Percentiles rank a stretch among this genome's conserved stretches.
These are phyloP conservation scores for Podilymbus podiceps DNA, from an alignment of 2,113 vertebrate species.

Conservation along the genomic window DNA sequence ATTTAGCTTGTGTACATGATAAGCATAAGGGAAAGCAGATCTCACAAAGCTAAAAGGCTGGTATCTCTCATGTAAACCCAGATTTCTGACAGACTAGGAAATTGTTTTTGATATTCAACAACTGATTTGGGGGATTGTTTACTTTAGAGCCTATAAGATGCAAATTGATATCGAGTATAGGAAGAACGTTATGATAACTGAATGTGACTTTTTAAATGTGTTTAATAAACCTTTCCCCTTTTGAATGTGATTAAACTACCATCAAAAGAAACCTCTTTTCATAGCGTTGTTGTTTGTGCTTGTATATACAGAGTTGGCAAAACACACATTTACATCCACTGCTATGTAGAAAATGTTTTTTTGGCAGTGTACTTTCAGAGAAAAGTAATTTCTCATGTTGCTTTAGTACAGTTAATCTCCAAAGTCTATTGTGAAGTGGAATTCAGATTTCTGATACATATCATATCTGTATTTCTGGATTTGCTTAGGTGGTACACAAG, in stretches of 20 bases:
- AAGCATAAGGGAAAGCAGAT: neutral
- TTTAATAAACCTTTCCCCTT: neutral
- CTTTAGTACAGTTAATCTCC: neutral
- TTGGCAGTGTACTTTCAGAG: neutral
- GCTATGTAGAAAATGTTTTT: neutral
- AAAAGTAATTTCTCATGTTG: neutral
- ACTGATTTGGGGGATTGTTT: neutral
- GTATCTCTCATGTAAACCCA: neutral
- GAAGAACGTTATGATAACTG: neutral
- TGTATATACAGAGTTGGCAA: neutral
- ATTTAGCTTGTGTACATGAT: rapidly evolving
- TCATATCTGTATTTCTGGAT: neutral
- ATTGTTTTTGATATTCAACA: neutral
- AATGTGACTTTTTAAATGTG: neutral
- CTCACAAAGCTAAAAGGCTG: neutral
- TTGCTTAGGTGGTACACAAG: neutral
- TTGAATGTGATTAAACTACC: neutral
- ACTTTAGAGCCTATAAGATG: neutral
- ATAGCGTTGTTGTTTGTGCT: neutral
- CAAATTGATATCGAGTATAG: neutral
- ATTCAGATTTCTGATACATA: neutral
- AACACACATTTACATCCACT: neutral
- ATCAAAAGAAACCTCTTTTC: neutral
- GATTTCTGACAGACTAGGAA: neutral
- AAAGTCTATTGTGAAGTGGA: neutral